Base-by-base conservation (phyloP, 2,113 vertebrate species). In the Beaufortia kweichowensis region DNA sequence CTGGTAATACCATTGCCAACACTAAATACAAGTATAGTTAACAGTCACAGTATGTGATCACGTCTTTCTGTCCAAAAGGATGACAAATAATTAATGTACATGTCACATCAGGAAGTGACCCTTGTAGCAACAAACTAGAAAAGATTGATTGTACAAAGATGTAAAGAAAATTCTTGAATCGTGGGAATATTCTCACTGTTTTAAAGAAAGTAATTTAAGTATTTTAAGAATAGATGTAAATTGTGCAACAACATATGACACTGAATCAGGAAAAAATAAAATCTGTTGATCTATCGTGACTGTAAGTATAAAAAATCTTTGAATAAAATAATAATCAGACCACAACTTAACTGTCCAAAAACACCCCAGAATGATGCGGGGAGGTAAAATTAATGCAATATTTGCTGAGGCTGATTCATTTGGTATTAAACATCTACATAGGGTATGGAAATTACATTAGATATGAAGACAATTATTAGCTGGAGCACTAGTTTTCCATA, bases 81-180 rank as follows among this genome's bases (percentile, higher is more conserved):
- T 53, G 7, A 53, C 48, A 21, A 53, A 19, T 2, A 9, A 14
- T 48, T 15, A 15, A 48, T n/a, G 14, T 48, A 15, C 4, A 48
- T 48, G 14, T 17, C 12, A 48, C 43, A 48, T 48, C 43, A 48
- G 43, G 15, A 48, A 48, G 4, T 15, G 17, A 48, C 43, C 5
- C 11, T 17, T 48, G 14, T 48, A 48, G 12, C 43, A 48, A 19
- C 15, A 48, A 4, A 2, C 43, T 48, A 4, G 14, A 48, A 33
- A 55, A 31, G 31, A 53, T 35, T 23, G 48, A 21, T 69, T 35
- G 14, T 43, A 50, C 26, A 60, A 77, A 78, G 71, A 66, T 26
- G 15, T 19, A 17, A 41, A 76, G 14, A 8, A 57, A 39, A 48
- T 33, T 6, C 28, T 21, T 3, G 15, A 70, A 33, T 29, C 41